Evolutionary conservation across 2,797 vertebrate genomes (phyloP).

Genomic region (Phataginus tetradactyla): DNA sequence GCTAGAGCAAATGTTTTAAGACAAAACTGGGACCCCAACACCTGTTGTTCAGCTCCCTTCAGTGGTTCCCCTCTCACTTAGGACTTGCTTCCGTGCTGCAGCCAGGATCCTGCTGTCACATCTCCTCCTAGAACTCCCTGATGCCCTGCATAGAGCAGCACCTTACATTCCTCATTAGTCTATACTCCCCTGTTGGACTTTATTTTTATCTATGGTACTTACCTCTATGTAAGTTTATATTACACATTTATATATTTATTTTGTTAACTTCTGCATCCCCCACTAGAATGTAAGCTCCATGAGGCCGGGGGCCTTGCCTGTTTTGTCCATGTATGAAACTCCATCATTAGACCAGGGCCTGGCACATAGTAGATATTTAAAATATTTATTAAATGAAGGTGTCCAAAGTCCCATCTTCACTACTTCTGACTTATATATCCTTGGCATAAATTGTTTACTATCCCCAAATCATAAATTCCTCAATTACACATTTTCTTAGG

Average conservation of each 20-base stretch:
- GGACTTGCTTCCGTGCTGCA: background rate
- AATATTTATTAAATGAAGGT: background rate
- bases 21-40: background rate
- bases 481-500: background rate
- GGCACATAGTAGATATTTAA: background rate
- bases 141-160: background rate
- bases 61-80: background rate
- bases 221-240: background rate
- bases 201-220: background rate
- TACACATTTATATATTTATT: background rate
- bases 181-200: background rate
- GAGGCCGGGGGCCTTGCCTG: background rate
- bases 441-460: conserved; percentile 2
- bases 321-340: background rate
- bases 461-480: background rate
- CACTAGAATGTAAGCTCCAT: background rate
- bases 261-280: background rate
- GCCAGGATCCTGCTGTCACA: background rate
- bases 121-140: background rate
- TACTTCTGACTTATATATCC: background rate
- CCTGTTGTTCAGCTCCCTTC: background rate
- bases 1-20: background rate
- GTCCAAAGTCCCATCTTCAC: background rate
- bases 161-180: background rate
- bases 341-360: background rate